Percentiles rank a stretch among this genome's conserved stretches.
These are phyloP conservation scores for Cephalopholis sonnerati DNA, from an alignment of 2,113 vertebrate species.

Conservation along the genomic window DNA sequence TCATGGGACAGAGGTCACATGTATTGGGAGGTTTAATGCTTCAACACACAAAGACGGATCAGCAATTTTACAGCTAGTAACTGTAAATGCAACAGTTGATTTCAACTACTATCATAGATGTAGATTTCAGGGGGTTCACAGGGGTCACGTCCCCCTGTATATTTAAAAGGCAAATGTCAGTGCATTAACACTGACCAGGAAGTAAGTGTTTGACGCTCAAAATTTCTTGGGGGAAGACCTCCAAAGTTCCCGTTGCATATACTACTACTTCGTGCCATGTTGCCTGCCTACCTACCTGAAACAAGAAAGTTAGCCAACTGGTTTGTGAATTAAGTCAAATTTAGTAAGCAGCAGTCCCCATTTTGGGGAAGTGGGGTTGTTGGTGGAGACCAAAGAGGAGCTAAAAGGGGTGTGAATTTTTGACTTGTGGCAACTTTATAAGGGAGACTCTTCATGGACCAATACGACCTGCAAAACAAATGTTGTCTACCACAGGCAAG, in stretches of 20 bases:
- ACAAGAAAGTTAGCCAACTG: not conserved
- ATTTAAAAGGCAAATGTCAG: too few species aligned
- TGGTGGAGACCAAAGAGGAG: not conserved
- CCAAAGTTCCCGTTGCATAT: too few species aligned
- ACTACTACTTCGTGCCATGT: too few species aligned
- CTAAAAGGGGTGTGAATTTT: not conserved
- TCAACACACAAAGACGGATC: not conserved
- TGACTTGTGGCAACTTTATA: too few species aligned
- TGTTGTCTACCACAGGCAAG: not conserved
- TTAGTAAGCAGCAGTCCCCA: not conserved
- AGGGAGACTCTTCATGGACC: not conserved
- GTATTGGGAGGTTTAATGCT: not conserved
- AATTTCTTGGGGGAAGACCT: too few species aligned
- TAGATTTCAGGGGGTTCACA: too few species aligned
- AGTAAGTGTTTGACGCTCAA: too few species aligned
- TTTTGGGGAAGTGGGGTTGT: not conserved
- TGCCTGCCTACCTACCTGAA: not conserved
- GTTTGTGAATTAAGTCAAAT: not conserved
- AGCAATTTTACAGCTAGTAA: not conserved
- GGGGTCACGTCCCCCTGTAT: too few species aligned
- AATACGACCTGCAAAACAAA: not conserved
- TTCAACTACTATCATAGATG: not conserved
- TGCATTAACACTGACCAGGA: too few species aligned
- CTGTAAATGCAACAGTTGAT: not conserved
- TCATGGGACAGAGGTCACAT: constrained; percentile 45